Percentiles rank a stretch among this genome's conserved stretches.
These are phyloP conservation scores for cattle (Bos taurus) DNA, from an alignment of 2,113 vertebrate genomes.

Conservation along the genomic window ARS-UCD2.0 NC_037329.1:22410501-22411000, in stretches of 20 bases:
- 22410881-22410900: background rate
- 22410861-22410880: background rate
- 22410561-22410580: background rate
- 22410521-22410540: background rate
- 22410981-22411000: conserved; percentile 4
- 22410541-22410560: background rate
- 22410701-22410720: background rate
- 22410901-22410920: background rate
- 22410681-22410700: conserved; percentile 16
- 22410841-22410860: background rate
- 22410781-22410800: background rate
- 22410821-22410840: background rate
- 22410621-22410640: background rate
- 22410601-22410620: background rate
- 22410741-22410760: background rate
- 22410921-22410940: background rate
- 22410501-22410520: background rate
- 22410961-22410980: conserved; percentile 19
- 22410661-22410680: background rate
- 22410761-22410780: background rate
- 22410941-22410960: background rate
- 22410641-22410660: background rate
- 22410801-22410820: background rate
- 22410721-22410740: background rate
- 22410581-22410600: background rate